Base-by-base conservation (phyloP, 2,797 vertebrate genomes). In the Trachops cirrhosus region DNA sequence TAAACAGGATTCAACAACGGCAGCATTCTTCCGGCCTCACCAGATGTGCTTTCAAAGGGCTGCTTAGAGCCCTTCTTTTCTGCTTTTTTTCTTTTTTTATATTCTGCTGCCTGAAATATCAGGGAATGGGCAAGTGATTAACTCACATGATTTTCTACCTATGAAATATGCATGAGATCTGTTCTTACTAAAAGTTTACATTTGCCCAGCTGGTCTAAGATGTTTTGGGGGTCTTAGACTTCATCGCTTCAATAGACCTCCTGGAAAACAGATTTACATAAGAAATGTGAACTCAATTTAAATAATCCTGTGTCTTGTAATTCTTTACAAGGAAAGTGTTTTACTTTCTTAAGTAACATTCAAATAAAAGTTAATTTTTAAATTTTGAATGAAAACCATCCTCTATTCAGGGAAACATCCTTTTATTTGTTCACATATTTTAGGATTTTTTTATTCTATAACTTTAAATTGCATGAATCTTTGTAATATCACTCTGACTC, bases 31-130 rank as follows among this genome's bases (percentile, higher is more conserved):
- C 59, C 29, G 84, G 88, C 6, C 59, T 95, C 70, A 79, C 80
- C 95, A 97, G 96, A 97, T 97, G 97, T 93, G 86, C 29, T 95
- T 96, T 96, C 94, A 96, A 97, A 96, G 75, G 64, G 70, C 52
- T 92, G 62, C 95, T 96, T 54, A 39, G 41, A n/a, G 34, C 26
- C 32, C 64, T 78, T 62, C 62, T 93, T 96, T 93, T 68, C 86
- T 84, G 73, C 6, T 68, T 95, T 93, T 93, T 50, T 7, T 1
- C 19, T 84, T 82, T 94, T 94, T 94, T 75, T n/a, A 89, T 94
- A 86, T 97, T 92, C 88, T 91, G 37, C 67, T 74, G 92, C 67
- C 39, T 94, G 79, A 96, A 96, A 93, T 96, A 94, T 94, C 82
- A 95, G 68, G 91, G 48, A 97, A 97, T 96, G 92, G 88, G 91